Conservation (phyloP, 2,797 vertebrate species). For the Chanos chanos region DNA sequence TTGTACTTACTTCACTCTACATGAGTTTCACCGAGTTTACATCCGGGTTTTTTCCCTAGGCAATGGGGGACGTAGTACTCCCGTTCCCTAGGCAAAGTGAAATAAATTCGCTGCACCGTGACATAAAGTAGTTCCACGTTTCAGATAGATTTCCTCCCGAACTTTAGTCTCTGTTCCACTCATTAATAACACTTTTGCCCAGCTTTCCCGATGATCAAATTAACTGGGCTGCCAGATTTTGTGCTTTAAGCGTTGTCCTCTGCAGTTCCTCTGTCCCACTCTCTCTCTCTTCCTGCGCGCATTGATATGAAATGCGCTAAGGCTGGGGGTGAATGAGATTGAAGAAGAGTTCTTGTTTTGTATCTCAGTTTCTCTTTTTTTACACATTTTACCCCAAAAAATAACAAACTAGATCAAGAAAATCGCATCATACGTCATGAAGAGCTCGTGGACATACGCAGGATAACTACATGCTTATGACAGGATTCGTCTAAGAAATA, state of each 20-base stretch:
- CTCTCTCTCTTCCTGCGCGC: slow-evolving; percentile 55
- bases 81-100: slow-evolving; percentile 89
- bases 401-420: slow-evolving; percentile 28
- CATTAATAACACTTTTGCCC: not conserved
- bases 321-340: slow-evolving; percentile 63
- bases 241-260: slow-evolving; percentile 19
- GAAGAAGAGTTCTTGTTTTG: slow-evolving; percentile 66
- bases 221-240: slow-evolving; percentile 6
- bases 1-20: slow-evolving; percentile 74
- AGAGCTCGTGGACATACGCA: slow-evolving; percentile 24
- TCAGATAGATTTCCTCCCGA: slow-evolving; percentile 45
- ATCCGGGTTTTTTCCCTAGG: slow-evolving; percentile 88
- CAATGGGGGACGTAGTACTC: slow-evolving; percentile 79
- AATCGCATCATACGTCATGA: slow-evolving; percentile 15
- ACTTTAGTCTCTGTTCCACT: not conserved
- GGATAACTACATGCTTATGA: slow-evolving; percentile 41
- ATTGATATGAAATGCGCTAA: slow-evolving; percentile 61
- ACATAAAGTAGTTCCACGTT: slow-evolving; percentile 77
- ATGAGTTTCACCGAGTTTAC: slow-evolving; percentile 86
- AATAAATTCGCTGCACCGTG: slow-evolving; percentile 85
- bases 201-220: not conserved
- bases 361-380: slow-evolving; percentile 62
- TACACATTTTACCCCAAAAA: slow-evolving; percentile 45
- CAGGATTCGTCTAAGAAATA: slow-evolving; percentile 49
- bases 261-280: slow-evolving; percentile 55